A percentile compares a stretch with the other conserved stretches of the same genome.
phyloP scores from a whole-genome alignment of 2,888 invertebrate genomes.

The Andrena dorsata region DNA sequence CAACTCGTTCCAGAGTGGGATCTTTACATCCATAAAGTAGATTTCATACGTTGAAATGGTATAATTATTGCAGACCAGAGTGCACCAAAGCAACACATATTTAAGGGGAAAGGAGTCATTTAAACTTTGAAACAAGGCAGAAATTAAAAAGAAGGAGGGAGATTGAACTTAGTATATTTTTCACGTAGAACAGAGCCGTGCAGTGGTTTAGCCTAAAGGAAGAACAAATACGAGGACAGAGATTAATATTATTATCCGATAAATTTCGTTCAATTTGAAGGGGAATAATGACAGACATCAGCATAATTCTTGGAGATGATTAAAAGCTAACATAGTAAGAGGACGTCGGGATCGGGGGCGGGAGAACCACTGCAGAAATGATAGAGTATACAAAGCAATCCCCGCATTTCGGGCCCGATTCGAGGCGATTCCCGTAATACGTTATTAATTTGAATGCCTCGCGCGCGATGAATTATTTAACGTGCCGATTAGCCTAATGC shows the following conservation, averaged over 20 bases:
- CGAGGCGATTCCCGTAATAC: constrained; percentile 72
- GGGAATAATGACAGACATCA: constrained; percentile 4
- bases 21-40: too few relatives aligned
- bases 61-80: too few relatives aligned
- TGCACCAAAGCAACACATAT: too few relatives aligned
- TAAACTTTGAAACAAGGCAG: neutral
- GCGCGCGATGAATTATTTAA: constrained; percentile 76
- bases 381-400: constrained; percentile 72
- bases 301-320: constrained; percentile 6
- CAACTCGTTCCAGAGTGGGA: too few relatives aligned
- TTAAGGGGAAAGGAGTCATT: too few relatives aligned
- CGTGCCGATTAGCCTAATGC: constrained; percentile 73
- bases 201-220: neutral
- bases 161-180: neutral
- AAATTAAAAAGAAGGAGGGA: neutral
- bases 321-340: neutral
- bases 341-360: neutral
- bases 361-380: constrained; percentile 72
- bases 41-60: too few relatives aligned
- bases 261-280: neutral
- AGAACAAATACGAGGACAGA: neutral
- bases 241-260: constrained; percentile 13
- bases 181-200: neutral
- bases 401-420: constrained; percentile 62
- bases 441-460: constrained; percentile 76